These are phyloP conservation scores for Stegostoma tigrinum DNA, from an alignment of 2,113 vertebrate genomes.

Conservation along the genomic window DNA sequence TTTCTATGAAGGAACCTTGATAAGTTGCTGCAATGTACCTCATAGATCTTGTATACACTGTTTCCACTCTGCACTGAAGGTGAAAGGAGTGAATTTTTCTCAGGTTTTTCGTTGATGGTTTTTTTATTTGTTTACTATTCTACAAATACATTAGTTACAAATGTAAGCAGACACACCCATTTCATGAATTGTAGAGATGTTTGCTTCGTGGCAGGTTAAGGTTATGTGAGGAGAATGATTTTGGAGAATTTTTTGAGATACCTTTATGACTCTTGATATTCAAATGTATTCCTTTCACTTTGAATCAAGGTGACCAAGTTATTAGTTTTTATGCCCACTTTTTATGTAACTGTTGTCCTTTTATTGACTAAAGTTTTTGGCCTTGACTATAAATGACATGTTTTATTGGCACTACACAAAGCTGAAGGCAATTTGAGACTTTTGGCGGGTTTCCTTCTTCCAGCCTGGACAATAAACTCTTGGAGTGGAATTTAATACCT, in stretches of 20 bases:
- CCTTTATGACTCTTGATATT: neutral
- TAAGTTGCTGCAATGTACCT: neutral
- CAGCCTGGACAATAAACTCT: neutral
- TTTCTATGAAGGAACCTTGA: neutral
- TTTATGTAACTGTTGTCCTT: neutral
- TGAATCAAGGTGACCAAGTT: neutral
- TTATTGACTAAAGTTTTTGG: neutral
- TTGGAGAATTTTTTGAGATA: neutral
- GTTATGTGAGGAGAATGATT: neutral
- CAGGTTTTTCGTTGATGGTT: neutral
- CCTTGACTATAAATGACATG: neutral
- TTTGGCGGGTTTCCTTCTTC: neutral
- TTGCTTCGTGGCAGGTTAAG: neutral
- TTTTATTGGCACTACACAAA: no score
- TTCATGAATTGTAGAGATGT: neutral
- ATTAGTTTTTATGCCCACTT: no score
- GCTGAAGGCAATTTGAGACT: neutral
- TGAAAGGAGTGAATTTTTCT: neutral
- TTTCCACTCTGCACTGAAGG: neutral
- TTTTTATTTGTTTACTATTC: neutral
- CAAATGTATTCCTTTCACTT: neutral
- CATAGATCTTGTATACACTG: neutral
- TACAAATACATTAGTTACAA: neutral
- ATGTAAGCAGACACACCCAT: neutral
- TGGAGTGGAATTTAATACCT: no score